Evolutionary conservation across 2,888 invertebrate genomes (phyloP), one percentile per base, ranked within the genome.

Genomic region (Leucophenga maculata): DNA sequence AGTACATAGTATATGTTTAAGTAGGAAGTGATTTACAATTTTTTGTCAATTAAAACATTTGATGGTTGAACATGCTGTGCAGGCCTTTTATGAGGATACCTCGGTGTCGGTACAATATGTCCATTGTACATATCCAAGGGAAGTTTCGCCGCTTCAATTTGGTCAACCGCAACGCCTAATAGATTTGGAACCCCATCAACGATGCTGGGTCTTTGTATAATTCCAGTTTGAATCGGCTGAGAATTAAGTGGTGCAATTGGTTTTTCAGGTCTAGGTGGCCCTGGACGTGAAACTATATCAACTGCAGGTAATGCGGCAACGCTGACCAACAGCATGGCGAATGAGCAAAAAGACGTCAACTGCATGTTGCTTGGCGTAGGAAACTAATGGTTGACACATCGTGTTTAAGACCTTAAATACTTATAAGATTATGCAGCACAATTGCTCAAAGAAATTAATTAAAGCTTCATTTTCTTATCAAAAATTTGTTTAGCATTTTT

Each of bases 51-150:
- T 9, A 13, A 6, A 26, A 22, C 26, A n/a, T 57, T 57, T 57
- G 26, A 22, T 57, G 9, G n/a, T 26, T 31, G 0, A 14, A 26
- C 3, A 3, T 6, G 14, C 1, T 26, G n/a, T 14, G 13, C 1
- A 26, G n/a, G 57, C 20, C 26, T 57, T 20, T n/a, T 57, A 2
- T 31, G 22, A 1, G 57, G 57, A 57, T 57, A 57, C 13, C 11
- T 26, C 26, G 57, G 57, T 26, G 31, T 57, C 26, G 57, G 57
- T 26, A 57, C n/a, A 20, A 22, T n/a, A 26, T 20, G 3, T 20
- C 54, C 54, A 54, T 54, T 54, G 18, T 14, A 57, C 57, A 26
- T 26, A 57, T n/a, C 31, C 57, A 31, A n/a, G 13, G 57, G 57
- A 4, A 9, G 18, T 22, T 54, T 18, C 54, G 11, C 22, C 13